These are phyloP conservation scores for Sminthurinus aureus DNA, from an alignment of 2,888 invertebrate species.

Conservation along the genomic window DNA sequence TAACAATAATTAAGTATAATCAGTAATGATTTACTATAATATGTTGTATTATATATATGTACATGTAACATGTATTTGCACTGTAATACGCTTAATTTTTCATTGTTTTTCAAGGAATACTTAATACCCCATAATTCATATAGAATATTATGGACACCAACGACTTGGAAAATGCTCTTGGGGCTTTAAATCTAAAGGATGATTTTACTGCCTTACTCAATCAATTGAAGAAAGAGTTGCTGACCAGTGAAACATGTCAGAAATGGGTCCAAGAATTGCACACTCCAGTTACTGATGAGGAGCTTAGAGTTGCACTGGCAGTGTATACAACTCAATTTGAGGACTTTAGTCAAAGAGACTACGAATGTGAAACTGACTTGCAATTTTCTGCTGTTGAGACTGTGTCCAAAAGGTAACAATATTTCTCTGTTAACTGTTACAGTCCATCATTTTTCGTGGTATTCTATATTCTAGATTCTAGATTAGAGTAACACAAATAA, in stretches of 20 bases:
- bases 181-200: neutral
- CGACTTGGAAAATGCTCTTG: neutral
- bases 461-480: too few relatives aligned
- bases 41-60: too few relatives aligned
- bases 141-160: neutral
- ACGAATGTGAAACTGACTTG: slow-evolving; percentile 13
- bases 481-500: too few relatives aligned
- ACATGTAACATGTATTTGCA: too few relatives aligned
- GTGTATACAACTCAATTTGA: slow-evolving; percentile 6
- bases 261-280: neutral
- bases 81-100: too few relatives aligned
- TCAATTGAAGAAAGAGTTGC: neutral
- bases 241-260: neutral
- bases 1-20: too few relatives aligned
- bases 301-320: neutral
- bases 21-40: too few relatives aligned
- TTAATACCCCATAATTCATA: too few relatives aligned
- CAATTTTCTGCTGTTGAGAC: slow-evolving; percentile 9
- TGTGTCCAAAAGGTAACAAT: neutral
- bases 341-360: slow-evolving; percentile 18
- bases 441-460: too few relatives aligned
- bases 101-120: too few relatives aligned
- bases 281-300: neutral
- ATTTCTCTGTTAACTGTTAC: too few relatives aligned
- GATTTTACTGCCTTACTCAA: neutral